phyloP scores from a whole-genome alignment of 2,888 invertebrate genomes.

The Spatulosminthurus flaviceps region DNA sequence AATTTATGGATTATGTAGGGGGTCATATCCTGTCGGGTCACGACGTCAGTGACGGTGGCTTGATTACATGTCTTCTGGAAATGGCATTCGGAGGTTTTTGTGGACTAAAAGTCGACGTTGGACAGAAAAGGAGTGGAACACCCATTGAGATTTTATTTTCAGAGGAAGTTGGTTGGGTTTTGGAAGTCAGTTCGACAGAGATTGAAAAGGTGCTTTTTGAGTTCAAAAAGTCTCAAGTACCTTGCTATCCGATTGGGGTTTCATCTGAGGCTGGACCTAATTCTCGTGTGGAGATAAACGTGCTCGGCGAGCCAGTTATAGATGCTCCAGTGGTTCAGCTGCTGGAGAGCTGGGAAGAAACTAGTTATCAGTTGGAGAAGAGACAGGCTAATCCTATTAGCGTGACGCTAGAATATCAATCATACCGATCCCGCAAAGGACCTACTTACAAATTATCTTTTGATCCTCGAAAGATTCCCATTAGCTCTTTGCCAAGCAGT shows the following conservation, averaged over 20 bases:
- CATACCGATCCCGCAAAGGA: conserved; percentile 74
- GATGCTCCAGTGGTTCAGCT: conserved; percentile 74
- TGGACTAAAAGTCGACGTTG: conserved; percentile 76
- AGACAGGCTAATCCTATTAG: conserved; percentile 84
- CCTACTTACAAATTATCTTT: conserved; percentile 80
- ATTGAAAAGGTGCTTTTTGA: conserved; percentile 71
- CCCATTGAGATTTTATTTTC: conserved; percentile 78
- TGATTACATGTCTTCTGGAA: conserved; percentile 88
- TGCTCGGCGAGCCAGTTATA: conserved; percentile 73
- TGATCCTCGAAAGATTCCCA: conserved; percentile 66
- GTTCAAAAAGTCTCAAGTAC: conserved; percentile 73
- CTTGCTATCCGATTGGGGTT: conserved; percentile 75
- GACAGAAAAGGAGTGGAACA: conserved; percentile 69
- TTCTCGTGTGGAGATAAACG: conserved; percentile 71
- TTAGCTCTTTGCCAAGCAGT: conserved; percentile 65
- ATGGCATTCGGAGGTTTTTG: conserved; percentile 95
- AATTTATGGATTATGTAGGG: conserved; percentile 67
- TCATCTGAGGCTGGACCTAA: conserved; percentile 75
- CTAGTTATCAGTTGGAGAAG: conserved; percentile 88
- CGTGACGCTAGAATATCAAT: conserved; percentile 80
- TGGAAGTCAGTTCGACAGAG: conserved; percentile 75
- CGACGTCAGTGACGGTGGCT: conserved; percentile 96
- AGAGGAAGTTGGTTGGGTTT: conserved; percentile 86
- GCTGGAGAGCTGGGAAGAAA: conserved; percentile 93
- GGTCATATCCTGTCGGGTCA: conserved; percentile 83